Percentiles rank a stretch among this genome's conserved stretches.
phyloP scores from a whole-genome alignment of 2,888 invertebrate species.

The Maniola hyperantus region DNA sequence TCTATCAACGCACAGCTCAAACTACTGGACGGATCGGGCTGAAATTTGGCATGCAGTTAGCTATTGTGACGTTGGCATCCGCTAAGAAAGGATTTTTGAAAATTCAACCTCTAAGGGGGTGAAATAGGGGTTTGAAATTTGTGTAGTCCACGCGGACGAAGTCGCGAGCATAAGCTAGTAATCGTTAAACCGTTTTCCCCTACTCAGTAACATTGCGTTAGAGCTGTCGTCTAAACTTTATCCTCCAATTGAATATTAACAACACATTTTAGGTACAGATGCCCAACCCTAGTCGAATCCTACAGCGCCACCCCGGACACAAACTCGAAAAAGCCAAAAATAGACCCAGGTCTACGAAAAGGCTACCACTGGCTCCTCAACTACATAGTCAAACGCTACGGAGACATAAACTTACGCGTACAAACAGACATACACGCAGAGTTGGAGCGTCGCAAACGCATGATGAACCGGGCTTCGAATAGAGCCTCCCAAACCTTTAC shows the following conservation, averaged over 20 bases:
- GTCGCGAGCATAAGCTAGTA: no score
- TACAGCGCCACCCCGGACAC: slow-evolving; percentile 80
- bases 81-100: no score
- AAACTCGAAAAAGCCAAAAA: slow-evolving; percentile 73
- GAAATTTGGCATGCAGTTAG: no score
- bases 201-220: no score
- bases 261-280: slow-evolving; percentile 79
- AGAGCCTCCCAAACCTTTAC: slow-evolving; percentile 60
- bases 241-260: neutral
- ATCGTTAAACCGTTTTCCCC: no score
- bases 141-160: no score
- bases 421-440: slow-evolving; percentile 84
- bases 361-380: slow-evolving; percentile 88
- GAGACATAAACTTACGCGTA: slow-evolving; percentile 85
- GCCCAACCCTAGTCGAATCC: slow-evolving; percentile 91
- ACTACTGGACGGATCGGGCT: no score
- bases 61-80: no score
- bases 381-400: slow-evolving; percentile 86
- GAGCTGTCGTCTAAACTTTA: no score
- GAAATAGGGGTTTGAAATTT: no score
- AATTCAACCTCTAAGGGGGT: no score
- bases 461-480: slow-evolving; percentile 65
- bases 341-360: slow-evolving; percentile 86
- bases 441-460: slow-evolving; percentile 72
- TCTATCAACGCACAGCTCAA: no score